phyloP scores from a whole-genome alignment of 2,888 invertebrate species.

The Hirtodrosophila trivittata region DNA sequence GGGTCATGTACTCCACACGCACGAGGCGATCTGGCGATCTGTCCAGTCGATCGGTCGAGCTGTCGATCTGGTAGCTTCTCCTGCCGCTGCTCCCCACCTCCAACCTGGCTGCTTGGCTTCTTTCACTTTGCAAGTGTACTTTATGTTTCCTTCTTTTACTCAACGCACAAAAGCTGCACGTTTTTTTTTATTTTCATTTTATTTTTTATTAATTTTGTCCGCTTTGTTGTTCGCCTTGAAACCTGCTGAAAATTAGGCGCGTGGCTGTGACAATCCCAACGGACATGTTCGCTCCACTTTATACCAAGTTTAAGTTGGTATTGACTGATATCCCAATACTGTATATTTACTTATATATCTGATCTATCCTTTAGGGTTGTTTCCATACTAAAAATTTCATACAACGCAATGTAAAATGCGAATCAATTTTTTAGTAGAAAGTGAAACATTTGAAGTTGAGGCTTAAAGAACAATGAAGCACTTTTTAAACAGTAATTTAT shows the following conservation, averaged over 20 bases:
- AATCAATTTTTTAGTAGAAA: too few relatives aligned
- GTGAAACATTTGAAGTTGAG: too few relatives aligned
- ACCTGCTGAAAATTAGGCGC: constrained; percentile 45
- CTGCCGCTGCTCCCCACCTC: neutral
- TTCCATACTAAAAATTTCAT: too few relatives aligned
- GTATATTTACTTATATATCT: too few relatives aligned
- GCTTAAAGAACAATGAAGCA: too few relatives aligned
- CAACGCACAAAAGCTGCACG: too few relatives aligned
- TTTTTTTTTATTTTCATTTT: constrained; percentile 2
- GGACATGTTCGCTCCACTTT: too few relatives aligned
- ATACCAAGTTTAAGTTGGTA: too few relatives aligned
- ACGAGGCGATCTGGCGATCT: constrained; percentile 24
- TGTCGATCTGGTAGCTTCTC: constrained; percentile 16
- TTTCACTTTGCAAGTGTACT: constrained; percentile 40
- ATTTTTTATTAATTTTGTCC: constrained; percentile 5
- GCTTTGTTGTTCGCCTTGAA: constrained; percentile 2
- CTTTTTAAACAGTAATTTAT: too few relatives aligned
- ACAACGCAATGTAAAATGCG: too few relatives aligned
- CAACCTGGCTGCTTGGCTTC: constrained; percentile 7
- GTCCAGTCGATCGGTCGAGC: constrained; percentile 9
- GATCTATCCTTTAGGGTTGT: too few relatives aligned
- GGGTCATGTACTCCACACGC: constrained; percentile 73
- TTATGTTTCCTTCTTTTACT: constrained; percentile 15
- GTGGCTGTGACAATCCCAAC: constrained; percentile 36
- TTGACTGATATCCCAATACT: too few relatives aligned